phyloP scores from a whole-genome alignment of 2,113 vertebrate genomes.

The Eulemur rufifrons region DNA sequence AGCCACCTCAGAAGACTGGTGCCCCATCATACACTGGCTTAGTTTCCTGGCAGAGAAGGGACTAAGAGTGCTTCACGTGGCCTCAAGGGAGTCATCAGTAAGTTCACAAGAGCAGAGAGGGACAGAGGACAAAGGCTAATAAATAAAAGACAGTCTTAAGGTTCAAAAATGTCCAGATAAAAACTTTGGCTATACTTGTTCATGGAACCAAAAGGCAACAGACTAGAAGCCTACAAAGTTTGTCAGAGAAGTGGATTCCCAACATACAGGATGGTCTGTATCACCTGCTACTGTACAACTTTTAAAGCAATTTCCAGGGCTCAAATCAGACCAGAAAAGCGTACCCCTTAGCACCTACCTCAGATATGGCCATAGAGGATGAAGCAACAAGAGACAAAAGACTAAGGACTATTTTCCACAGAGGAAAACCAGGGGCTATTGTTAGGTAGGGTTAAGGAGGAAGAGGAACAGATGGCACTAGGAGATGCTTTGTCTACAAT shows the following conservation, averaged over 20 bases:
- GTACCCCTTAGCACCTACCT: not conserved
- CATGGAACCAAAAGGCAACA: conserved; percentile 20
- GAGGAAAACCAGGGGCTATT: not conserved
- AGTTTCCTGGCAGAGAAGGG: not conserved
- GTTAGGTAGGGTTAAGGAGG: no score
- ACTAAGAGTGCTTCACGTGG: not conserved
- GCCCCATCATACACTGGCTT: accelerated
- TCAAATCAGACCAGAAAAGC: not conserved
- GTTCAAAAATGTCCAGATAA: not conserved
- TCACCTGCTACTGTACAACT: no score
- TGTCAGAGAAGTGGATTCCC: not conserved
- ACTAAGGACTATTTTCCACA: no score
- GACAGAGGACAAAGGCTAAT: not conserved
- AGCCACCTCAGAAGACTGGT: not conserved
- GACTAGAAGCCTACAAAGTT: not conserved
- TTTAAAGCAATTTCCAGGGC: not conserved
- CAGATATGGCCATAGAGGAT: not conserved
- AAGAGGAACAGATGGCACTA: no score
- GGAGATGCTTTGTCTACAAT: no score
- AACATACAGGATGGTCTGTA: not conserved
- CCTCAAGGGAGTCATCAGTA: not conserved
- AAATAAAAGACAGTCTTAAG: not conserved
- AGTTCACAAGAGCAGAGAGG: not conserved
- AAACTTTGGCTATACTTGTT: not conserved
- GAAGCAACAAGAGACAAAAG: not conserved